Percentiles rank a stretch among this genome's conserved stretches.
Evolutionary conservation across 1,140 invertebrate genomes (phyloP).

Genomic region (Lanistes nyassanus): DNA sequence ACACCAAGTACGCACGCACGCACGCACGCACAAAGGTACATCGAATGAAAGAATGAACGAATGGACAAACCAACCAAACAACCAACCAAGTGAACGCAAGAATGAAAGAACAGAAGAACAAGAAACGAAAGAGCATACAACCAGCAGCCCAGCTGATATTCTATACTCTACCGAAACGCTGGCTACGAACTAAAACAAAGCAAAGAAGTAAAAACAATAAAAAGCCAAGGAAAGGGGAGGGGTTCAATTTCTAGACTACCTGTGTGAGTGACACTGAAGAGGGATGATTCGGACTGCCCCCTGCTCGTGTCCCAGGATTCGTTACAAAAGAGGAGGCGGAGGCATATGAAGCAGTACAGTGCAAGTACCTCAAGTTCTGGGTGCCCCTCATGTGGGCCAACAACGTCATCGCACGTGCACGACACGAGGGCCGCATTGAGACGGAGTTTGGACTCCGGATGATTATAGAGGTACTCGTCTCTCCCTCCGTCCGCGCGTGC

Average conservation of each 20-base stretch:
- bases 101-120: not conserved
- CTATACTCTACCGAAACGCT: too few species aligned
- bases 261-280: not conserved
- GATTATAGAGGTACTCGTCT: slow-evolving; percentile 50
- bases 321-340: slow-evolving; percentile 82
- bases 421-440: slow-evolving; percentile 90
- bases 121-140: too few species aligned
- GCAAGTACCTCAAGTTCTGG: slow-evolving; percentile 92
- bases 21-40: too few species aligned
- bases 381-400: slow-evolving; percentile 94
- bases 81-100: too few species aligned
- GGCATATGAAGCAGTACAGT: slow-evolving; percentile 79
- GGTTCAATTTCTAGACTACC: not conserved
- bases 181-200: not conserved
- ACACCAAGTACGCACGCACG: too few species aligned
- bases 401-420: slow-evolving; percentile 82
- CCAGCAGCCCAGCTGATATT: too few species aligned
- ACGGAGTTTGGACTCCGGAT: slow-evolving; percentile 86
- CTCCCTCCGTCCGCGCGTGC: too few species aligned
- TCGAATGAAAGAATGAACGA: not conserved
- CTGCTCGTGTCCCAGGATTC: slow-evolving; percentile 74
- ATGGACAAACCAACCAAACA: not conserved
- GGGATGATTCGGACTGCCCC: too few species aligned
- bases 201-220: not conserved
- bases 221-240: not conserved